phyloP scores from a whole-genome alignment of 30 jellyfish, hydroid and myxozoan genomes.

The Catostylus mosaicus region DNA sequence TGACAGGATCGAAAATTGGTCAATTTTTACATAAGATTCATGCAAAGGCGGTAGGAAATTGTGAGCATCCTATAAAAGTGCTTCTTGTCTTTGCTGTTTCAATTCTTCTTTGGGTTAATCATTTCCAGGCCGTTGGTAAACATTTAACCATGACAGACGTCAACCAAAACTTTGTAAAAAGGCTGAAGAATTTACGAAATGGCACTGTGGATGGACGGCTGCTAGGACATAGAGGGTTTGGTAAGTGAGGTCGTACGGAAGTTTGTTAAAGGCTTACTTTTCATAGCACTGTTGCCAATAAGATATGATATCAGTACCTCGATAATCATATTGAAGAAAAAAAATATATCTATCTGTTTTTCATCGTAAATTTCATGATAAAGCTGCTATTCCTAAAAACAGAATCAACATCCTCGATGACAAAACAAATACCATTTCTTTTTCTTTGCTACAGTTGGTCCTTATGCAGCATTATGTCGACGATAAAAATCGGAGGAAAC shows the following conservation, averaged over 20 bases:
- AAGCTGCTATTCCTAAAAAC: too few relatives aligned
- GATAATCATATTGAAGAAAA: too few relatives aligned
- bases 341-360: neutral
- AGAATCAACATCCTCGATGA: too few relatives aligned
- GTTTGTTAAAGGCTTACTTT: too few relatives aligned
- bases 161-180: slow-evolving; percentile 11
- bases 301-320: too few relatives aligned
- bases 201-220: slow-evolving; percentile 69
- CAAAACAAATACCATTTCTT: too few relatives aligned
- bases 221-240: slow-evolving; percentile 70
- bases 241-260: slow-evolving; percentile 30
- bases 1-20: neutral
- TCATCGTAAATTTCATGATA: too few relatives aligned
- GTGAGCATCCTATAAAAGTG: neutral
- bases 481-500: too few relatives aligned
- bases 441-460: too few relatives aligned
- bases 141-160: slow-evolving; percentile 69
- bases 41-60: neutral
- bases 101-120: slow-evolving; percentile 32
- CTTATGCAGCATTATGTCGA: too few relatives aligned
- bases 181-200: slow-evolving; percentile 28
- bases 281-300: too few relatives aligned
- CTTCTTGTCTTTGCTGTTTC: slow-evolving; percentile 15
- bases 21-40: neutral
- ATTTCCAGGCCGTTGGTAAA: slow-evolving; percentile 18